phyloP scores from a whole-genome alignment of 2,113 vertebrate genomes.

The Eptatretus burgeri region DNA sequence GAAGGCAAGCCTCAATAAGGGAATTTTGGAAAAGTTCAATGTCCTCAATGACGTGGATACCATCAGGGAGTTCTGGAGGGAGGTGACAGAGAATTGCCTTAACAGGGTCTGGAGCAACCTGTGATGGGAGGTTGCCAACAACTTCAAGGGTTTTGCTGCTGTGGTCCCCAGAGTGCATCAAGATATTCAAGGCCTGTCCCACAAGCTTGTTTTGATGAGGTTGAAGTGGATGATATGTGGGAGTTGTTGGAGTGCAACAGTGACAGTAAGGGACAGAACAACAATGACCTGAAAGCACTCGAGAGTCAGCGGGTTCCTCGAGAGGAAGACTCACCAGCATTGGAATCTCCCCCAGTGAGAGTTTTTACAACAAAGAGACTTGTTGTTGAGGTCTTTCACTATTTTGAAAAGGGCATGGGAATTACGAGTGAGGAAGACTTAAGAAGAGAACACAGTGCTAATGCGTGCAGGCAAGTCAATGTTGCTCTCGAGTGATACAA shows the following conservation, averaged over 20 bases:
- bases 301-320: too few relatives aligned
- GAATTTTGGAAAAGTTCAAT: not conserved
- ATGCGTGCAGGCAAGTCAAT: too few relatives aligned
- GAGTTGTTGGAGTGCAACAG: not conserved
- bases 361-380: too few relatives aligned
- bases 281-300: too few relatives aligned
- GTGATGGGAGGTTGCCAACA: not conserved
- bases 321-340: too few relatives aligned
- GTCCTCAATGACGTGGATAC: not conserved
- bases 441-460: too few relatives aligned
- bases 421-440: too few relatives aligned
- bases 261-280: not conserved
- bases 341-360: too few relatives aligned
- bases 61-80: not conserved
- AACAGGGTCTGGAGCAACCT: not conserved
- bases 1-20: not conserved
- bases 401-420: too few relatives aligned
- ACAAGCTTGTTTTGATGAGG: not conserved
- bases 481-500: too few relatives aligned
- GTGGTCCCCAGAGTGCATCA: not conserved
- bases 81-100: not conserved
- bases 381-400: too few relatives aligned
- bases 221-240: not conserved
- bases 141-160: not conserved
- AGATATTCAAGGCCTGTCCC: not conserved